phyloP scores from a whole-genome alignment of 2,113 vertebrate species.

The Cebidichthys violaceus region DNA sequence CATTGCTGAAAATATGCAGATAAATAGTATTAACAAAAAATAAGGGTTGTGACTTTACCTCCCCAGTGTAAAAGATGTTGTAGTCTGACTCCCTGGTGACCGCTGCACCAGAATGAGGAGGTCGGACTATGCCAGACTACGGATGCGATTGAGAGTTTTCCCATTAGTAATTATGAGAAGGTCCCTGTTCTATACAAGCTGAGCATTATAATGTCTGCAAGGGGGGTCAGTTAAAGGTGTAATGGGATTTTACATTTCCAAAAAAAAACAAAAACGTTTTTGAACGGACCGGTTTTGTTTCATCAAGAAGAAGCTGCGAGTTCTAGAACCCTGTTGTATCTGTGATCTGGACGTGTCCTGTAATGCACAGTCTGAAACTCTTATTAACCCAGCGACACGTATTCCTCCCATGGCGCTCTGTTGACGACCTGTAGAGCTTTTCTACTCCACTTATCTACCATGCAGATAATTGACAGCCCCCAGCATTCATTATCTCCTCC shows the following conservation, averaged over 20 bases:
- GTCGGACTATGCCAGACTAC: background rate
- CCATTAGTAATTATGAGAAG: background rate
- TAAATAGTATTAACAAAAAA: background rate
- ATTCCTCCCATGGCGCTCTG: slow-evolving; percentile 41
- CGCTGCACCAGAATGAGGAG: background rate
- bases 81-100: background rate
- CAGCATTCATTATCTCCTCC: slow-evolving; percentile 36
- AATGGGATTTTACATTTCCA: background rate
- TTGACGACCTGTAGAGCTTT: slow-evolving; percentile 40
- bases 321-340: background rate
- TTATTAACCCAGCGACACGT: slow-evolving; percentile 33
- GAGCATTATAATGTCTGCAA: slow-evolving; percentile 6
- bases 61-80: background rate
- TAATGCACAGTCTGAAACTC: slow-evolving; percentile 30
- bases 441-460: slow-evolving; percentile 39
- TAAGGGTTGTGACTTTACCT: background rate
- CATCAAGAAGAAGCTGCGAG: background rate
- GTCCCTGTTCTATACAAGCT: background rate
- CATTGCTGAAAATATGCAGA: background rate
- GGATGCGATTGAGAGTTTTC: background rate
- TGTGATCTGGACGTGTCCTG: slow-evolving; percentile 8
- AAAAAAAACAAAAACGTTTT: background rate
- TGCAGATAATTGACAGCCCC: slow-evolving; percentile 51
- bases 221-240: slow-evolving; percentile 8
- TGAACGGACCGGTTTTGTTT: background rate